These are phyloP conservation scores for Neoarius graeffei DNA, from an alignment of 2,113 vertebrate genomes.

Conservation along the genomic window DNA sequence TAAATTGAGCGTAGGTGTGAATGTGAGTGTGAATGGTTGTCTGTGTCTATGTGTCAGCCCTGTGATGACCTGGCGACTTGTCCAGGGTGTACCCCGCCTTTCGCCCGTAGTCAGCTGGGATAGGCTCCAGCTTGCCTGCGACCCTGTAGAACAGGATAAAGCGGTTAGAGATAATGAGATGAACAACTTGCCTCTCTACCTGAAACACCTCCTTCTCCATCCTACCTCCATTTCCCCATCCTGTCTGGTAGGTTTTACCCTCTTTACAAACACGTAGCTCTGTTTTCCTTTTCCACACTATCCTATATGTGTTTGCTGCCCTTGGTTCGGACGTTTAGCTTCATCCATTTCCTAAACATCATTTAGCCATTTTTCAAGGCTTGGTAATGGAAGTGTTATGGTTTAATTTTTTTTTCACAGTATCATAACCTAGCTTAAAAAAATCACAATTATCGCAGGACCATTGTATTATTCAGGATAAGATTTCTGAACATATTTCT, in stretches of 20 bases:
- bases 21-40: too few species aligned
- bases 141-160: too few species aligned
- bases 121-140: too few species aligned
- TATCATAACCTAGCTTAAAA: background rate
- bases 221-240: background rate
- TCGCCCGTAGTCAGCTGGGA: too few species aligned
- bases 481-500: too few species aligned
- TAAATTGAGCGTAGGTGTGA: too few species aligned
- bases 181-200: constrained; percentile 28
- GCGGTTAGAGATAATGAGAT: too few species aligned
- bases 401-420: background rate
- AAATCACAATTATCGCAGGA: background rate
- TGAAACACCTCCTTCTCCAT: background rate
- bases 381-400: background rate
- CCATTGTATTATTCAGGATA: background rate
- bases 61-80: too few species aligned
- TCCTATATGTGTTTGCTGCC: background rate
- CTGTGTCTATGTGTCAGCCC: too few species aligned
- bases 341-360: background rate
- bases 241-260: background rate
- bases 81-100: too few species aligned
- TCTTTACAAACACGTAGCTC: background rate
- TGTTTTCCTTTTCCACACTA: background rate
- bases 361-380: background rate
- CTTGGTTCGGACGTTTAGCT: background rate